A percentile compares a stretch with the other conserved stretches of the same genome.
These are phyloP conservation scores for Pterois miles DNA, from an alignment of 2,797 vertebrate genomes.

Conservation along the genomic window DNA sequence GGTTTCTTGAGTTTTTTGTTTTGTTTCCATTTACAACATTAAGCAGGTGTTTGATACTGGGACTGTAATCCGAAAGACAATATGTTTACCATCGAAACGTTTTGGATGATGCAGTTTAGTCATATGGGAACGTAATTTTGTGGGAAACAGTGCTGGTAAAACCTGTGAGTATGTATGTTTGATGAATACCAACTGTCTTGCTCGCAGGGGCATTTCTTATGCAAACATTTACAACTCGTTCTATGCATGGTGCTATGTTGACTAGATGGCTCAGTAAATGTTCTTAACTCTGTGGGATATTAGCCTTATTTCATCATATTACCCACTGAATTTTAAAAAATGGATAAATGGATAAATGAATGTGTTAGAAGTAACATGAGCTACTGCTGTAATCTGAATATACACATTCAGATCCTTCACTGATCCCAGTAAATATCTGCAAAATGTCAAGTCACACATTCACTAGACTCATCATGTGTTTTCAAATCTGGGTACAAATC, in stretches of 20 bases:
- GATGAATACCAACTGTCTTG: neutral
- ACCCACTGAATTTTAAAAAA: neutral
- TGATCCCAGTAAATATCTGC: conserved; percentile 7
- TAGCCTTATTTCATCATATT: neutral
- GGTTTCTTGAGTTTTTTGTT: no score
- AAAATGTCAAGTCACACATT: conserved; percentile 21
- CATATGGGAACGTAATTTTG: no score
- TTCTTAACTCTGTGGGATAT: neutral
- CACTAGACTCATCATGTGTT: neutral
- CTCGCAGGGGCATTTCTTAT: neutral
- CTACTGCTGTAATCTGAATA: neutral
- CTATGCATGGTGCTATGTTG: neutral
- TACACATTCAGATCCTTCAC: neutral
- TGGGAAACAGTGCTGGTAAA: neutral
- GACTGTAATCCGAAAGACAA: no score
- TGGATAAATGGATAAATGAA: neutral
- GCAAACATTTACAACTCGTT: neutral
- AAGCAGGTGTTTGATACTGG: no score
- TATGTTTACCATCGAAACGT: accelerated
- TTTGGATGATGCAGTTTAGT: no score
- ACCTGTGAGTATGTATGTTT: neutral
- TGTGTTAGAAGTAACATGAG: neutral
- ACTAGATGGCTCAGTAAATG: neutral
- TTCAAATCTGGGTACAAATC: neutral
- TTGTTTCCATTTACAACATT: no score